Conservation (phyloP, 1,140 invertebrate genomes). For the Brachionus angularis region DNA sequence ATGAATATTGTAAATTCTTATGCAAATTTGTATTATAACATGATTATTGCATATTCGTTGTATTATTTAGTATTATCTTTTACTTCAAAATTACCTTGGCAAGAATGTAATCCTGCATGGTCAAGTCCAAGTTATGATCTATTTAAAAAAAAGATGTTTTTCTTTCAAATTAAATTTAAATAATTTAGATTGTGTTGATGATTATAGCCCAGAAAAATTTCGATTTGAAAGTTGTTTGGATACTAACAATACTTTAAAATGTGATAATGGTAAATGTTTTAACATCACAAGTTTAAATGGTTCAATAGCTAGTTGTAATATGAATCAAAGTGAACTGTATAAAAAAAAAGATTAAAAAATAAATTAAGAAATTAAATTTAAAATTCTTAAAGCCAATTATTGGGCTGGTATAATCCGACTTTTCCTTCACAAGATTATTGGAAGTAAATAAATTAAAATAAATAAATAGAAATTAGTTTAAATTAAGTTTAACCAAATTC, state of each 20-base stretch:
- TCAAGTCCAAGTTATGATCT: conserved; percentile 59
- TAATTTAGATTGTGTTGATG: conserved; percentile 42
- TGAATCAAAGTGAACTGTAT: conserved; percentile 2
- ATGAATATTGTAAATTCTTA: conserved; percentile 35
- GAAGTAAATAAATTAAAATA: conserved; percentile 63
- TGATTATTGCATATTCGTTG: conserved; percentile 79
- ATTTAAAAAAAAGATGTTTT: background rate
- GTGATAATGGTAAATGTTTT: conserved; percentile 36
- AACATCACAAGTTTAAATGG: conserved; percentile 14
- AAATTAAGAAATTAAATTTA: background rate
- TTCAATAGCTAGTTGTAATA: background rate
- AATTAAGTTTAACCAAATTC: too few relatives aligned
- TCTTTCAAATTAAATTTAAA: background rate
- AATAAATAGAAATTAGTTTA: conserved; percentile 59
- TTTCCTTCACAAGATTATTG: conserved; percentile 44
- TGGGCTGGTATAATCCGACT: conserved; percentile 28
- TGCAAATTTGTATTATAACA: conserved; percentile 64
- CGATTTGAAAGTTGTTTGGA: conserved; percentile 15
- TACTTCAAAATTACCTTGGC: conserved; percentile 69
- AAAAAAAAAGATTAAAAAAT: too few relatives aligned
- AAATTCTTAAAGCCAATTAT: background rate
- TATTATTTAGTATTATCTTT: conserved; percentile 76
- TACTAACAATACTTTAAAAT: conserved; percentile 15
- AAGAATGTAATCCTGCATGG: conserved; percentile 62
- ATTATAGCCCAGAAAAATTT: conserved; percentile 13